Evolutionary conservation across 1,140 invertebrate genomes (phyloP), one percentile per base, ranked within the genome.

Genomic region (Pseudobourletiella spinata): DNA sequence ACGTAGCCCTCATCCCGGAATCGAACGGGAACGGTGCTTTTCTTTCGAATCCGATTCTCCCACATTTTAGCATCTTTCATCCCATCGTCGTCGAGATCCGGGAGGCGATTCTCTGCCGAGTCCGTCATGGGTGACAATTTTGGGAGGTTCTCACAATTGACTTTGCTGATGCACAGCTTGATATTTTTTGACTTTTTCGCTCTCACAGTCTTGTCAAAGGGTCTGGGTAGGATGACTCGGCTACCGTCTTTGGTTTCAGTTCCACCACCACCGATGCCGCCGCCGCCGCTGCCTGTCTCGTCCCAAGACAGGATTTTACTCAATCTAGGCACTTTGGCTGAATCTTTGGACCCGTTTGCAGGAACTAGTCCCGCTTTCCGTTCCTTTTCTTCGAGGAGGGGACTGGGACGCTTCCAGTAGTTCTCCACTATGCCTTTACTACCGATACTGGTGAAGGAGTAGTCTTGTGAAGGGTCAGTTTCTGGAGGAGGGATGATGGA

Each of bases 361-460:
- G 24, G 20, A 8, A 26, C 14, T 15, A 8, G 6, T 3, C 6
- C 14, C 3, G 11, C 6, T 15, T 6, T 11, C 44, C 20, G 6
- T 6, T 11, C 22, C 20, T 11, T 11, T 54, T 54, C 25, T 26
- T 54, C 50, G 3, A 28, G 28, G 6, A 8, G 16, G 24, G 50
- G 50, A 28, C 32, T 63, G 6, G 67, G 67, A 11, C 67, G 22
- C 39, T 57, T 57, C 67, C 67, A 69, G 32, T 61, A 65, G 43
- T 66, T 69, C n/a, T 63, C 64, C 22, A 69, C 43, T 16, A 66
- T n/a, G 25, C 59, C 59, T 18, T 28, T 59, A 30, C 42, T 46
- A 24, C 65, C 60, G 8, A 59, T 42, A 43, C 60, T 63, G 3
- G 22, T 39, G 25, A 56, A 66, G 4, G 42, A 48, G 25, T 63